These are phyloP conservation scores for Drosophila leonis DNA, from an alignment of 2,888 invertebrate species.

Conservation along the genomic window DNA sequence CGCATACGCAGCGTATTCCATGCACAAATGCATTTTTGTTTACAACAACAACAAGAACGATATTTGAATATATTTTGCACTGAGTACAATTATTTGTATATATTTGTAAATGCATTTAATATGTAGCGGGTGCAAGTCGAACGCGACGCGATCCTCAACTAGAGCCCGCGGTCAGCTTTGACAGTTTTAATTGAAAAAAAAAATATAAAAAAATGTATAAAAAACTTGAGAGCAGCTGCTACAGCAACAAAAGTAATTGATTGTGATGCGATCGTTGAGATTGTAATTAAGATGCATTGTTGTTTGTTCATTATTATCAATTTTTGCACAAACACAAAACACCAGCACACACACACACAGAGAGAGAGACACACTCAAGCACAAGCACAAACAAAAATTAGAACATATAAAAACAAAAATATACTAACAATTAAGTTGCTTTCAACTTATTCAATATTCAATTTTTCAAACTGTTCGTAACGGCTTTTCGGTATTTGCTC, in stretches of 20 bases:
- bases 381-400: slow-evolving; percentile 15
- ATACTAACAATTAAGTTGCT: slow-evolving; percentile 37
- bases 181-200: slow-evolving; percentile 30
- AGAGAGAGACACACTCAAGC: slow-evolving; percentile 6
- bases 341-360: slow-evolving; percentile 4
- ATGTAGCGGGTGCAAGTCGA: neutral
- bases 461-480: slow-evolving; percentile 34
- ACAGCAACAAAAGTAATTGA: slow-evolving; percentile 31
- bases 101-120: slow-evolving; percentile 26
- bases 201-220: neutral
- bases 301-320: slow-evolving; percentile 28
- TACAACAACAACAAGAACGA: neutral
- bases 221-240: slow-evolving; percentile 27
- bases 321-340: slow-evolving; percentile 20
- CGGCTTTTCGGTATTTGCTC: slow-evolving; percentile 28
- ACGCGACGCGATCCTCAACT: slow-evolving; percentile 18
- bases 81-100: slow-evolving; percentile 7
- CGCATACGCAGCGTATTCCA: slow-evolving; percentile 28
- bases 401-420: neutral
- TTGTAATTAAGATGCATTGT: slow-evolving; percentile 46
- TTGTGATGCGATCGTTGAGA: slow-evolving; percentile 48
- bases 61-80: slow-evolving; percentile 8
- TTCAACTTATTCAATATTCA: slow-evolving; percentile 6
- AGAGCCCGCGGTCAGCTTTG: slow-evolving; percentile 24
- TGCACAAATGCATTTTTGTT: slow-evolving; percentile 2